A percentile compares a stretch with the other conserved stretches of the same genome.
Conservation (phyloP, 2,888 invertebrate species). For the Taenaris catops region DNA sequence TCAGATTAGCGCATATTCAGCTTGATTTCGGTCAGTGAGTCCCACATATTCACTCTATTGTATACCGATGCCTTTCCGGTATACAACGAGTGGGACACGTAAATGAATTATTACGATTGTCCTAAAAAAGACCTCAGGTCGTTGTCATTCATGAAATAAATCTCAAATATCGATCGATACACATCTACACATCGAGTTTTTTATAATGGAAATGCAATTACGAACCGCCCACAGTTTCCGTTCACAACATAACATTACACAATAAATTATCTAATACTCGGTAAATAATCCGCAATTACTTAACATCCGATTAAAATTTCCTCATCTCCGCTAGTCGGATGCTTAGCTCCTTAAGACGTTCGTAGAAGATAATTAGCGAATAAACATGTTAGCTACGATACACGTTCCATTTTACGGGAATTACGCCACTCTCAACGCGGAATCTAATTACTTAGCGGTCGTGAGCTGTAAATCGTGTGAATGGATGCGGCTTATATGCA, state of each 20-base stretch:
- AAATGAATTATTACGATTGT: too few species aligned
- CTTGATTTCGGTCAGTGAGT: too few species aligned
- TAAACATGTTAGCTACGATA: slow-evolving; percentile 60
- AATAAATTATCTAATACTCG: slow-evolving; percentile 6
- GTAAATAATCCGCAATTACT: slow-evolving; percentile 24
- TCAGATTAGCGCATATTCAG: too few species aligned
- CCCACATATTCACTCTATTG: too few species aligned
- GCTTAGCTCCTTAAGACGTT: slow-evolving; percentile 17
- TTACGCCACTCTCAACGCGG: slow-evolving; percentile 63
- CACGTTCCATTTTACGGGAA: slow-evolving; percentile 65
- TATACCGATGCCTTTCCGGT: too few species aligned
- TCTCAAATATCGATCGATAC: too few species aligned
- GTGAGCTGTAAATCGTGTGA: slow-evolving; percentile 23
- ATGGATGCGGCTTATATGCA: slow-evolving; percentile 38
- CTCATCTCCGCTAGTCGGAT: slow-evolving; percentile 13
- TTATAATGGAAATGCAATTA: too few species aligned
- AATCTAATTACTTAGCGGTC: slow-evolving; percentile 61
- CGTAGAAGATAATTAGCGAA: slow-evolving; percentile 42
- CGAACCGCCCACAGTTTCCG: too few species aligned
- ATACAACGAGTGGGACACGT: too few species aligned
- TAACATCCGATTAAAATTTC: slow-evolving; percentile 23
- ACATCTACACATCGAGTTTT: too few species aligned
- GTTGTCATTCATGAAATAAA: too few species aligned
- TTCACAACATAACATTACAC: slow-evolving; percentile 3
- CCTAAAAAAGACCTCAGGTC: too few species aligned